These are phyloP conservation scores for Okapia johnstoni DNA, from an alignment of 2,113 vertebrate genomes.

Conservation along the genomic window DNA sequence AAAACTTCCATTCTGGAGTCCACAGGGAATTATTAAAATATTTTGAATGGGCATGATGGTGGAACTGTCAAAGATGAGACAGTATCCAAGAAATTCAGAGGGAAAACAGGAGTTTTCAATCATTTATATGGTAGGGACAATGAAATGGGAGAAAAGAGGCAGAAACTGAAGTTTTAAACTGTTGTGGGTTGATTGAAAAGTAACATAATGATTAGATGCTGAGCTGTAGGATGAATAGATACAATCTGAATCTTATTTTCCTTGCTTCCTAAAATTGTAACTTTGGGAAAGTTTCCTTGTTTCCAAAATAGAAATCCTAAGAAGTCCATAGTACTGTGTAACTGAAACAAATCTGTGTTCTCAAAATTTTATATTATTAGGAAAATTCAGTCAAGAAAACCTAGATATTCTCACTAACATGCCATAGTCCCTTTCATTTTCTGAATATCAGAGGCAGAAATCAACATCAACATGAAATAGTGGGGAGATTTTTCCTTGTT, in stretches of 20 bases:
- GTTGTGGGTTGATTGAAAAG: neutral
- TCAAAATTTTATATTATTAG: neutral
- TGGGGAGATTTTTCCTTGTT: neutral
- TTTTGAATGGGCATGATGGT: neutral
- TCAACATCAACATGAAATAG: neutral
- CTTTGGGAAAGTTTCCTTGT: neutral
- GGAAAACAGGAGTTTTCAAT: neutral
- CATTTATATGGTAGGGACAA: neutral
- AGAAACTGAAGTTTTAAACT: neutral
- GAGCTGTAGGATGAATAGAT: neutral
- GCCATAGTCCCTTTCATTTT: neutral
- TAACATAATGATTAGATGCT: neutral
- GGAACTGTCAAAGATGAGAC: neutral
- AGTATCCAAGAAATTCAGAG: neutral
- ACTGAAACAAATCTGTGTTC: neutral
- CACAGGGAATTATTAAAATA: neutral
- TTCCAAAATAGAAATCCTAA: constrained; percentile 1
- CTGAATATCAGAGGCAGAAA: neutral
- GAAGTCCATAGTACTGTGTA: neutral
- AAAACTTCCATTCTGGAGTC: neutral
- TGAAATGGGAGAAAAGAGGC: neutral
- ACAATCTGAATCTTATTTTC: neutral
- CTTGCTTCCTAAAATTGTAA: neutral
- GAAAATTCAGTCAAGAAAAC: neutral
- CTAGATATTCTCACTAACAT: neutral